These are phyloP conservation scores for Tinamus guttatus DNA, from an alignment of 2,113 vertebrate species.

Conservation along the genomic window DNA sequence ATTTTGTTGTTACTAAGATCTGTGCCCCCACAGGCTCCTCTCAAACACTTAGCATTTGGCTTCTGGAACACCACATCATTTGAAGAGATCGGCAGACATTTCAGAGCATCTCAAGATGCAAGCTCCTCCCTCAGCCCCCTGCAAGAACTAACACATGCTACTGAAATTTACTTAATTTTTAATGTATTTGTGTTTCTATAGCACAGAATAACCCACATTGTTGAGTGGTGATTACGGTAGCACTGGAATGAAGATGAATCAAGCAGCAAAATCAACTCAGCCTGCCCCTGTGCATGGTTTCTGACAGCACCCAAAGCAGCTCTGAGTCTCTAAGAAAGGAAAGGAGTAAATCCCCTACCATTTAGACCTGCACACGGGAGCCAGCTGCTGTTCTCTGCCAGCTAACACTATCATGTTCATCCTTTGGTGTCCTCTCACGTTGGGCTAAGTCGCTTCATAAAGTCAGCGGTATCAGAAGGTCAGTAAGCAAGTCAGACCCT, in stretches of 20 bases:
- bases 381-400: background rate
- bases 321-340: background rate
- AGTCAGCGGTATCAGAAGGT: background rate
- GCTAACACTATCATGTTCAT: background rate
- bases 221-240: background rate
- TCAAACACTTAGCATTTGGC: background rate
- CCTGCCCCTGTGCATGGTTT: background rate
- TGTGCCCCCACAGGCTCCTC: background rate
- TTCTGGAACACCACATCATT: background rate
- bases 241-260: background rate
- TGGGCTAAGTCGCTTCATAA: background rate
- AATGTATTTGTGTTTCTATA: background rate
- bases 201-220: background rate
- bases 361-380: background rate
- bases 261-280: background rate
- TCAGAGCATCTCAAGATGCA: background rate
- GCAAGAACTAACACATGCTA: background rate
- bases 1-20: background rate
- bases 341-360: background rate
- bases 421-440: background rate
- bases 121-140: background rate
- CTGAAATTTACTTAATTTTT: background rate
- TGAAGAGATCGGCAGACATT: background rate
- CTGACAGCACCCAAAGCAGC: background rate
- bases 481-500: background rate